Evolutionary conservation across 2,888 invertebrate genomes (phyloP).

Genomic region (Heteromurus nitidus): DNA sequence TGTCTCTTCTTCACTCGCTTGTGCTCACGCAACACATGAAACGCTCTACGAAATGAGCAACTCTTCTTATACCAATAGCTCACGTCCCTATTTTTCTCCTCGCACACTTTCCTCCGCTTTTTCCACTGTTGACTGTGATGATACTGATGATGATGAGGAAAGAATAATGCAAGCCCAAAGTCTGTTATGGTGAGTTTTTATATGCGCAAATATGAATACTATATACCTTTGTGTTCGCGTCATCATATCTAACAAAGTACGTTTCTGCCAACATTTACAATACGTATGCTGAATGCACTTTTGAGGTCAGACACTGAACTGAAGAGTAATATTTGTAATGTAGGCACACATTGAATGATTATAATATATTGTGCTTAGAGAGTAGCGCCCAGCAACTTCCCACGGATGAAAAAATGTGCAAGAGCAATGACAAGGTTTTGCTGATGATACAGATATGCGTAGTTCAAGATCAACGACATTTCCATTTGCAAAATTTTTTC

Average conservation of each 20-base stretch:
- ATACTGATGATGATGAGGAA: too few relatives aligned
- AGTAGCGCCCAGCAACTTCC: constrained; percentile 35
- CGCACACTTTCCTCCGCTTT: constrained; percentile 9
- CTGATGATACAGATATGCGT: background rate
- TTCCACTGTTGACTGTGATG: too few relatives aligned
- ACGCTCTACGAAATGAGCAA: background rate
- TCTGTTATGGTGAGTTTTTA: too few relatives aligned
- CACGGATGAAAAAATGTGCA: constrained; percentile 30
- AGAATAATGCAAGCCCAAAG: too few relatives aligned
- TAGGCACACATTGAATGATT: too few relatives aligned
- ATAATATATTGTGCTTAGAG: too few relatives aligned
- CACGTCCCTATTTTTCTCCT: background rate
- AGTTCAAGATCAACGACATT: constrained; percentile 2
- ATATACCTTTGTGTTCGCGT: too few relatives aligned
- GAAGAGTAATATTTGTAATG: too few relatives aligned
- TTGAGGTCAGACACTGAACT: constrained; percentile 61
- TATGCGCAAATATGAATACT: too few relatives aligned
- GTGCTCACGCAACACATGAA: background rate
- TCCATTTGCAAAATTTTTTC: background rate
- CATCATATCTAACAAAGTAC: too few relatives aligned
- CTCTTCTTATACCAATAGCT: background rate
- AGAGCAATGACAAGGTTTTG: constrained; percentile 54
- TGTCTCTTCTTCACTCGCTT: constrained; percentile 23
- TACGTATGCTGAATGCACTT: constrained; percentile 19
- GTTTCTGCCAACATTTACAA: background rate